Evolutionary conservation across 1,140 invertebrate genomes (phyloP).

Genomic region (Drosophila murphyi): DNA sequence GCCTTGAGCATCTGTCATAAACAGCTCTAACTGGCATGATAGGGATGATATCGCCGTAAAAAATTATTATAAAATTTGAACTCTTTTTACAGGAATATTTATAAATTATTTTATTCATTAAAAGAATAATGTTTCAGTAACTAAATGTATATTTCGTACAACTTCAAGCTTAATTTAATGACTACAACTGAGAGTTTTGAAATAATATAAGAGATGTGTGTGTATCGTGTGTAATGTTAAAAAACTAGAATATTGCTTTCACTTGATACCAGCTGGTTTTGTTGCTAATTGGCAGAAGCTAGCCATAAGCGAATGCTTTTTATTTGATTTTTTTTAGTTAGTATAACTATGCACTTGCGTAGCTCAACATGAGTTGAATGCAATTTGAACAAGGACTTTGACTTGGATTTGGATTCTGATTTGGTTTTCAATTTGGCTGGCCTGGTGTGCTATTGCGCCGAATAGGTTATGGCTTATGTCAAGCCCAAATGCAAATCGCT

Average conservation of each 20-base stretch:
- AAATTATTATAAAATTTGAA: neutral
- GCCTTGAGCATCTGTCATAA: neutral
- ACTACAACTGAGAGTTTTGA: too few relatives aligned
- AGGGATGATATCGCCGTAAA: neutral
- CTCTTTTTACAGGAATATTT: too few relatives aligned
- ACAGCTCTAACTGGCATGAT: neutral
- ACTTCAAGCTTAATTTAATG: too few relatives aligned
- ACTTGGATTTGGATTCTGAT: constrained; percentile 1
- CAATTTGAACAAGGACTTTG: neutral
- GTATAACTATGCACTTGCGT: neutral
- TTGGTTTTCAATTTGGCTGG: neutral
- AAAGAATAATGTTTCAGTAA: too few relatives aligned
- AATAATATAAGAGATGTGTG: too few relatives aligned
- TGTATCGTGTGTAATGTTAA: too few relatives aligned
- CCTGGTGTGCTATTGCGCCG: neutral
- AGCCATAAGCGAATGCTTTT: neutral
- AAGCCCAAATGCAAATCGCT: constrained; percentile 5
- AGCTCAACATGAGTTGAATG: neutral
- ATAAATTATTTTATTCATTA: too few relatives aligned
- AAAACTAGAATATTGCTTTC: neutral
- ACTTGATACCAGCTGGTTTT: neutral
- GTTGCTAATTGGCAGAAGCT: constrained; percentile 9
- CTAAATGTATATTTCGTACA: too few relatives aligned
- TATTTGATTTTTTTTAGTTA: neutral
- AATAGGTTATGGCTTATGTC: neutral